Percentiles rank a stretch among this genome's conserved stretches.
Evolutionary conservation across 2,888 invertebrate species (phyloP).

Genomic region (Catonia carolina): DNA sequence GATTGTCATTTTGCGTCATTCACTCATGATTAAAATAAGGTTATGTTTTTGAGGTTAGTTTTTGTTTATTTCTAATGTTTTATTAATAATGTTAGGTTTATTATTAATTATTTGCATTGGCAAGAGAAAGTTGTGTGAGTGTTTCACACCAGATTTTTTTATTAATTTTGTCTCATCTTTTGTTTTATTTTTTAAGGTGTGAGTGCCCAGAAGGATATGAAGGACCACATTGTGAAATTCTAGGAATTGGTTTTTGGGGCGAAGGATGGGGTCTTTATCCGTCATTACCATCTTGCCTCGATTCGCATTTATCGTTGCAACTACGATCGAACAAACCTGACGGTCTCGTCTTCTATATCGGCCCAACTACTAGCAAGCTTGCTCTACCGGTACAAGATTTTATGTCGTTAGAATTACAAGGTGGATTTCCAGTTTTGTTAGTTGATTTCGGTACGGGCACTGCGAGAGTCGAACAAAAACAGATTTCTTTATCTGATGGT

Average conservation of each 20-base stretch:
- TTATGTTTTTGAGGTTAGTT: no score
- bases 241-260: conserved; percentile 81
- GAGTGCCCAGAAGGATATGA: conserved; percentile 50
- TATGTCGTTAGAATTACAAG: conserved; percentile 76
- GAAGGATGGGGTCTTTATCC: conserved; percentile 91
- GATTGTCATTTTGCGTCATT: no score
- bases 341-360: conserved; percentile 86
- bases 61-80: no score
- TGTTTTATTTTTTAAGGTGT: conserved; percentile 29
- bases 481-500: conserved; percentile 72
- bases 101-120: no score
- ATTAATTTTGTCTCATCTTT: no score
- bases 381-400: conserved; percentile 72
- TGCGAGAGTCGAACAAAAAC: conserved; percentile 58
- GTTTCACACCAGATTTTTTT: no score
- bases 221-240: conserved; percentile 87
- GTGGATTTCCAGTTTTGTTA: conserved; percentile 74
- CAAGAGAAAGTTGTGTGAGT: no score
- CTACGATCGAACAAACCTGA: conserved; percentile 68
- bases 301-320: conserved; percentile 72
- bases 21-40: no score
- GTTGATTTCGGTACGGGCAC: conserved; percentile 86
- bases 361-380: conserved; percentile 61
- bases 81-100: no score
- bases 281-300: conserved; percentile 77